Conservation (phyloP, 2,797 vertebrate genomes). For the Danio kyathit region DNA sequence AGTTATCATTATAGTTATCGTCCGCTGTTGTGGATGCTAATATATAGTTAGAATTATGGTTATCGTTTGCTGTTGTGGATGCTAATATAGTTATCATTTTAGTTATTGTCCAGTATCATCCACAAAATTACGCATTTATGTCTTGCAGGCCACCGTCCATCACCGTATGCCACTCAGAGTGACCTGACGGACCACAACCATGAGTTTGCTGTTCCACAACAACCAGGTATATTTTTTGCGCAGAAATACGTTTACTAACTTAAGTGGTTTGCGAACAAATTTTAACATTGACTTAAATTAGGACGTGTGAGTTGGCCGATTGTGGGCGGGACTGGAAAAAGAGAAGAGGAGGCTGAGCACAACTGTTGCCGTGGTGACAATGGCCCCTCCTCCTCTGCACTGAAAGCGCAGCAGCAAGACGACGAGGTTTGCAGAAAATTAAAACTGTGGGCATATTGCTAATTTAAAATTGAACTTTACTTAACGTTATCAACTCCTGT, state of each 20-base stretch:
- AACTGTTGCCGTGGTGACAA: slow-evolving; percentile 28
- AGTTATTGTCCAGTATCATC: too few species aligned
- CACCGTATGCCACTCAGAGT: slow-evolving; percentile 30
- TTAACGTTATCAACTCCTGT: slow-evolving; percentile 6
- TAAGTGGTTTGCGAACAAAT: neutral
- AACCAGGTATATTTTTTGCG: slow-evolving; percentile 54
- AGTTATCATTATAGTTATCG: too few species aligned
- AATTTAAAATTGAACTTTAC: neutral
- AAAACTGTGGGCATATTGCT: neutral
- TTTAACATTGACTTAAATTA: slow-evolving; percentile 1
- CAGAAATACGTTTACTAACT: neutral
- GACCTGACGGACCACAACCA: slow-evolving; percentile 10
- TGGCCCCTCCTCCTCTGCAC: slow-evolving; percentile 25
- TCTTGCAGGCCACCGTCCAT: slow-evolving; percentile 49
- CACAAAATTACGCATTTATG: neutral
- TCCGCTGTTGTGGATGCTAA: too few species aligned
- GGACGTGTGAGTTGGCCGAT: slow-evolving; percentile 15
- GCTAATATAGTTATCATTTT: too few species aligned
- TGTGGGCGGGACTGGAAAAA: slow-evolving; percentile 46
- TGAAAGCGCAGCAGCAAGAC: slow-evolving; percentile 58
- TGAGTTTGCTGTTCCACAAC: slow-evolving; percentile 61
- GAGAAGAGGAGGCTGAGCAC: slow-evolving; percentile 56
- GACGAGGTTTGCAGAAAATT: slow-evolving; percentile 54
- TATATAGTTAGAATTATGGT: too few species aligned
- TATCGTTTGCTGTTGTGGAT: too few species aligned